Conservation (phyloP, 2,113 vertebrate species). For the Oryzias javanicus region DNA sequence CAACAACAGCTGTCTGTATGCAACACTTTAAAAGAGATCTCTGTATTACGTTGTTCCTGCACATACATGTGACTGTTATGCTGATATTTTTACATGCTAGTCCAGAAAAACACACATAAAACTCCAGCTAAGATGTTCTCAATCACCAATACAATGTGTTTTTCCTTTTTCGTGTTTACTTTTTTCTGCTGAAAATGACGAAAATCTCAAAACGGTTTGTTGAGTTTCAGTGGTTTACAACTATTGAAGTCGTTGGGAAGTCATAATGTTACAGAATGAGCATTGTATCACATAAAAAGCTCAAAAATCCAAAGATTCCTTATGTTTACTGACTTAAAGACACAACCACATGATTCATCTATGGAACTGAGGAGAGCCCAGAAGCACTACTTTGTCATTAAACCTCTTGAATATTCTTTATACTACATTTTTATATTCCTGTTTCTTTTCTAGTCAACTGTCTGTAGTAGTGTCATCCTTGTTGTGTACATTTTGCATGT, state of each 20-base stretch:
- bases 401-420: conserved; percentile 40
- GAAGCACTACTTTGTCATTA: conserved; percentile 44
- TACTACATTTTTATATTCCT: conserved; percentile 13
- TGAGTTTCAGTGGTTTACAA: conserved; percentile 9
- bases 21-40: conserved; percentile 19
- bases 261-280: conserved; percentile 27
- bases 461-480: conserved; percentile 74
- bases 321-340: conserved; percentile 19
- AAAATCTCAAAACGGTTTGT: neutral
- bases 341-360: conserved; percentile 8
- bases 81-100: conserved; percentile 23
- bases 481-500: conserved; percentile 87
- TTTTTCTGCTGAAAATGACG: too few species aligned
- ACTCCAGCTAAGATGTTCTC: too few species aligned
- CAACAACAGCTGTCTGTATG: conserved; percentile 51
- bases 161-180: too few species aligned
- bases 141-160: too few species aligned
- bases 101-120: conserved; percentile 25
- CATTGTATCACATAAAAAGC: conserved; percentile 30
- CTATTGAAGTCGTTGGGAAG: conserved; percentile 2
- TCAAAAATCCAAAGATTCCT: conserved; percentile 62
- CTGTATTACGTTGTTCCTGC: conserved; percentile 8
- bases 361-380: neutral
- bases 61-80: conserved; percentile 29
- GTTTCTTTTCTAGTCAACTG: conserved; percentile 54